phyloP scores from a whole-genome alignment of 2,888 invertebrate genomes.

The Eristalis pertinax region DNA sequence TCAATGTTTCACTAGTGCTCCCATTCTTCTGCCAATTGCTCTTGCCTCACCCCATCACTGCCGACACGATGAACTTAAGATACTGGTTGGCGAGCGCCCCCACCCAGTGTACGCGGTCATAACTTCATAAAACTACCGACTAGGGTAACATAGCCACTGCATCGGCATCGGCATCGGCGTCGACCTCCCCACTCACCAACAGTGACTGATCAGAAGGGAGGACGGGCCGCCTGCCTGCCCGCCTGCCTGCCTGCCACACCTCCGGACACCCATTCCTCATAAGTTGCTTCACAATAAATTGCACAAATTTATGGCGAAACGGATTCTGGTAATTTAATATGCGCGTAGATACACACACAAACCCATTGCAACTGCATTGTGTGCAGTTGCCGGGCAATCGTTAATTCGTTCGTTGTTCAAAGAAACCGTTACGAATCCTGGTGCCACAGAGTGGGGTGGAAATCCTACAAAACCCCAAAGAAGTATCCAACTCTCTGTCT shows the following conservation, averaged over 20 bases:
- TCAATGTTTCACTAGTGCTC: constrained; percentile 6
- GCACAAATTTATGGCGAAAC: constrained; percentile 61
- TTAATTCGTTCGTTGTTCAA: constrained; percentile 56
- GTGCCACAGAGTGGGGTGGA: background rate
- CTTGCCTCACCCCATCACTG: background rate
- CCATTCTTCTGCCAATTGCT: constrained; percentile 11
- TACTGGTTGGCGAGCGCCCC: background rate
- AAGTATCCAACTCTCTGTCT: constrained; percentile 9
- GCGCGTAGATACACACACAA: constrained; percentile 24
- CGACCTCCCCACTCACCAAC: background rate
- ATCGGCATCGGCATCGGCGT: background rate
- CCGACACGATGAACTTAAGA: constrained; percentile 20
- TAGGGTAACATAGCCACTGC: constrained; percentile 15
- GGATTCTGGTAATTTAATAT: constrained; percentile 61
- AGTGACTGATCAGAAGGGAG: constrained; percentile 15
- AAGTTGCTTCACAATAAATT: constrained; percentile 62
- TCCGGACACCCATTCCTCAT: constrained; percentile 49
- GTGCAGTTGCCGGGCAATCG: constrained; percentile 36
- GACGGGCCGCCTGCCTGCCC: too few species aligned
- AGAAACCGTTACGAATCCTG: constrained; percentile 36
- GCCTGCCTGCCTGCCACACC: background rate
- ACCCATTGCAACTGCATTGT: constrained; percentile 29
- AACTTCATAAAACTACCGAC: constrained; percentile 30
- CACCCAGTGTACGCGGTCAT: constrained; percentile 17
- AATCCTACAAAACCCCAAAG: constrained; percentile 23